These are phyloP conservation scores for Eumeta japonica DNA, from an alignment of 1,140 invertebrate genomes.

Conservation along the genomic window DNA sequence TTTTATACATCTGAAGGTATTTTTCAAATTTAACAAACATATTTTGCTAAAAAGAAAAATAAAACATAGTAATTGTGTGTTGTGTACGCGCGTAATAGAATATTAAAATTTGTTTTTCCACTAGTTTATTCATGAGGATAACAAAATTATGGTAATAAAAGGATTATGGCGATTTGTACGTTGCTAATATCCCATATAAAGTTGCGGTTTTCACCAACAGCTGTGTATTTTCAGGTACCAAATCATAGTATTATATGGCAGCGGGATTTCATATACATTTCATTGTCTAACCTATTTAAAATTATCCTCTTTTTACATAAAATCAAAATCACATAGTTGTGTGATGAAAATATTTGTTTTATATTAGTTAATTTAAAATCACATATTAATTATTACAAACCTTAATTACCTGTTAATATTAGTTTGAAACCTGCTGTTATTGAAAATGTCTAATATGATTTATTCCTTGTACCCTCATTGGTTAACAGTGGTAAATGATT, in stretches of 20 bases:
- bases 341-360: constrained; percentile 25
- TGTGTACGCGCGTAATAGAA: constrained; percentile 6
- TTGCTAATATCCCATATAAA: constrained; percentile 26
- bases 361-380: constrained; percentile 12
- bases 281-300: constrained; percentile 4
- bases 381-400: constrained; percentile 3
- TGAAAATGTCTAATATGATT: too few species aligned
- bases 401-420: constrained; percentile 1
- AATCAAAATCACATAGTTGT: constrained; percentile 29
- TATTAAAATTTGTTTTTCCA: constrained; percentile 8
- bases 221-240: constrained; percentile 50
- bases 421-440: too few species aligned
- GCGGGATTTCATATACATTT: constrained; percentile 20
- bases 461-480: too few species aligned
- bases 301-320: constrained; percentile 6
- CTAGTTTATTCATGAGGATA: constrained; percentile 17
- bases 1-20: too few species aligned
- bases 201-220: constrained; percentile 46
- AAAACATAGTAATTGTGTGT: too few species aligned
- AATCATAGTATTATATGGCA: constrained; percentile 25
- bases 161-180: constrained; percentile 24
- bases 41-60: too few species aligned
- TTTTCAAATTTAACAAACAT: too few species aligned
- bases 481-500: too few species aligned
- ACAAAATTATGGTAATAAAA: constrained; percentile 18